Percentiles rank a stretch among this genome's conserved stretches.
phyloP scores from a whole-genome alignment of 1,140 invertebrate genomes.

The Papilio polytes region DNA sequence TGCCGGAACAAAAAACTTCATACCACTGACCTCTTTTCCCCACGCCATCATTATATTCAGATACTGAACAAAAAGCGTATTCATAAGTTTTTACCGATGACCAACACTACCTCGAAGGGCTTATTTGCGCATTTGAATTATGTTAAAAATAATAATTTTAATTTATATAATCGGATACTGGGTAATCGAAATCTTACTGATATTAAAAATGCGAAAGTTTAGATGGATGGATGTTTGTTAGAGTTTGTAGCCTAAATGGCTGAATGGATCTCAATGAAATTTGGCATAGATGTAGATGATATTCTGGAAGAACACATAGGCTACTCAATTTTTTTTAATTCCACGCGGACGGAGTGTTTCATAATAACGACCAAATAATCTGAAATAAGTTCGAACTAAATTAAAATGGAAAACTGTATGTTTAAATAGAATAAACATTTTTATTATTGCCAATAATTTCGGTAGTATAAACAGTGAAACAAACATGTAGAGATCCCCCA shows the following conservation, averaged over 20 bases:
- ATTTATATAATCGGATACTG: too few species aligned
- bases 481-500: neutral
- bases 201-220: too few species aligned
- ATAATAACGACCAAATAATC: too few species aligned
- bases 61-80: constrained; percentile 18
- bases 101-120: neutral
- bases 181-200: too few species aligned
- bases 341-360: too few species aligned
- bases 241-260: too few species aligned
- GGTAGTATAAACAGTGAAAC: neutral
- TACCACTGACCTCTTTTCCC: constrained; percentile 23
- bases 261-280: too few species aligned
- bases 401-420: neutral
- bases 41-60: constrained; percentile 13
- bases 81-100: constrained; percentile 14
- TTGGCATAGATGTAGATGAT: too few species aligned
- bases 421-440: neutral
- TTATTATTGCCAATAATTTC: neutral
- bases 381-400: neutral
- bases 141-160: neutral
- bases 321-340: too few species aligned
- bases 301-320: too few species aligned
- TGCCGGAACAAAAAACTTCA: constrained; percentile 25
- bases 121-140: neutral
- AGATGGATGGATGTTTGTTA: too few species aligned